Base-by-base conservation (phyloP, 53 echinoderm and acorn worm species). In the Mesocentrotus franciscanus region DNA sequence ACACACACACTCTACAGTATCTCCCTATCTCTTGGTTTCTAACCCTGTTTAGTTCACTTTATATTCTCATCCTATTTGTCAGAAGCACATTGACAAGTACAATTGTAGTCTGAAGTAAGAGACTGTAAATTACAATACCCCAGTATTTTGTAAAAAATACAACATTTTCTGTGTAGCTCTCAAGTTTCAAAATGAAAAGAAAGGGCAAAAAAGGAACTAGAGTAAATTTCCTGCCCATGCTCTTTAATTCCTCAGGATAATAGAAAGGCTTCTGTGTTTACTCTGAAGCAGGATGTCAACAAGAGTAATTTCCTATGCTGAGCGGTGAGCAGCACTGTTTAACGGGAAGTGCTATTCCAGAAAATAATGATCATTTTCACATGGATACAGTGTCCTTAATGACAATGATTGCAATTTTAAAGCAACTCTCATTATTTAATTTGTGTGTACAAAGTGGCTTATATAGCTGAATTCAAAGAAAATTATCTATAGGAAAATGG, bases 301-400 rank as follows among this genome's bases (percentile, higher is more conserved):
- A 29, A 74, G 74, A 32, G 74, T 74, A 74, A 74, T 74, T 74
- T 74, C 74, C 74, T 74, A 27, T 74, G 74, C 74, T 29, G 74
- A n/a, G n/a, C n/a, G n/a, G n/a, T n/a, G n/a, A n/a, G n/a, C n/a
- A n/a, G n/a, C n/a, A n/a, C 32, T 74, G 30, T 74, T 74, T 74
- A 3, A 74, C 10, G 14, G 32, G 32, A 32, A 2, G 30, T 30
- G 10, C 30, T 30, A 74, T 74, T 68, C 5, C 68, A 24, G 68
- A 74, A 49, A 74, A 71, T 71, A 27, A 74, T 74, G 32, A 74
- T 74, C 74, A 74, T 1, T 74, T 74, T 74, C 32, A 30, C 8
- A 71, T 11, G 74, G 29, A 74, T 72, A 74, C 74, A 74, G 30
- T 74, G 27, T 12, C 13, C 74, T 30, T 29, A 74, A 10, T 29